phyloP scores from a whole-genome alignment of 1,140 invertebrate species.

The Brachionus sp. region DNA sequence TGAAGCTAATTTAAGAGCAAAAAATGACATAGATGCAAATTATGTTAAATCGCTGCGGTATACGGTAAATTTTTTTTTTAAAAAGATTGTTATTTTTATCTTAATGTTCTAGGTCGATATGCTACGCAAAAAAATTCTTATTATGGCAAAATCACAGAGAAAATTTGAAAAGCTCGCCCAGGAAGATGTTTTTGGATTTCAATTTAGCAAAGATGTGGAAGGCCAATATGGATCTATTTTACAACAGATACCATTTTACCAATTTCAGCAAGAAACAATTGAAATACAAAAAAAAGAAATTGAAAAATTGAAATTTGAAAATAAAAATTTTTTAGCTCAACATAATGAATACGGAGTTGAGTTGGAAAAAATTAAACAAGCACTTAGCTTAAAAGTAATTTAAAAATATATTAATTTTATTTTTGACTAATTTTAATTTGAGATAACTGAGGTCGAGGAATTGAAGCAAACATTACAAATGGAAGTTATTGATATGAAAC shows the following conservation, averaged over 20 bases:
- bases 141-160: neutral
- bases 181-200: neutral
- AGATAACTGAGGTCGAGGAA: conserved; percentile 11
- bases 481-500: conserved; percentile 39
- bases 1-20: conserved; percentile 22
- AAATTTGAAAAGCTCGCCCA: neutral
- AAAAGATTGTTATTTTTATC: neutral
- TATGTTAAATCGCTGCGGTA: neutral
- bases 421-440: neutral
- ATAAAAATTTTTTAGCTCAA: neutral
- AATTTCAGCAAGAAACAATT: conserved; percentile 24
- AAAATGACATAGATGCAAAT: conserved; percentile 21
- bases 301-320: neutral
- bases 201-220: neutral
- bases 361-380: neutral
- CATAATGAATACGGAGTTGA: conserved; percentile 6
- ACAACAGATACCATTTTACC: neutral
- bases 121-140: conserved; percentile 18
- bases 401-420: neutral
- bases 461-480: conserved; percentile 38
- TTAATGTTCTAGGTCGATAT: neutral
- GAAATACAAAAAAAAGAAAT: conserved; percentile 23
- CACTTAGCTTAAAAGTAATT: neutral
- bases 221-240: neutral
- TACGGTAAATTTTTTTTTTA: neutral